These are phyloP conservation scores for Vicugna pacos DNA, from an alignment of 2,113 vertebrate species.

Conservation along the genomic window DNA sequence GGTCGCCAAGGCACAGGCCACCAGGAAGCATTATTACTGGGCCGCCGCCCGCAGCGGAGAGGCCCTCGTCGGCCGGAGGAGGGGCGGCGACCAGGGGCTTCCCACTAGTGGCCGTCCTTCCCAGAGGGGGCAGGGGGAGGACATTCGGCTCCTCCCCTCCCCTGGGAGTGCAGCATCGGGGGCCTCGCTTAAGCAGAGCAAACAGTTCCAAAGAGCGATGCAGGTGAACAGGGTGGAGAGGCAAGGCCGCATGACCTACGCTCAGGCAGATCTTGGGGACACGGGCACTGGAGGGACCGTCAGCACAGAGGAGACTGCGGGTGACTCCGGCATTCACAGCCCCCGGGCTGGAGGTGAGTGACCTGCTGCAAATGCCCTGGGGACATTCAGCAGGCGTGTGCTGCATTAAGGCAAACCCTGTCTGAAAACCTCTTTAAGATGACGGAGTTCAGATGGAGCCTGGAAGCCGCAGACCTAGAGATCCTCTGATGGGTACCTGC, in stretches of 20 bases:
- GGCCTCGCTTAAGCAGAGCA: background rate
- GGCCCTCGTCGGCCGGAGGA: rapidly evolving
- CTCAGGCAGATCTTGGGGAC: background rate
- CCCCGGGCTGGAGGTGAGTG: background rate
- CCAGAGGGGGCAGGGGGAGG: rapidly evolving
- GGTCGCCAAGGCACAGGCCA: background rate
- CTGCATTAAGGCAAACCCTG: background rate
- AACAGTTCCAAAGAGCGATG: rapidly evolving
- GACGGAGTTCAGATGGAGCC: background rate
- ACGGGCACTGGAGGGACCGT: background rate
- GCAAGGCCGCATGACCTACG: rapidly evolving
- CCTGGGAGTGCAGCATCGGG: no score
- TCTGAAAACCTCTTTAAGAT: background rate
- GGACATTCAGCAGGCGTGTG: background rate
- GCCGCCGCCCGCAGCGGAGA: rapidly evolving
- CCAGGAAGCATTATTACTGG: rapidly evolving
- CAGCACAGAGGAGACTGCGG: background rate
- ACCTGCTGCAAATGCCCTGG: background rate
- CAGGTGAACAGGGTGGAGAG: rapidly evolving
- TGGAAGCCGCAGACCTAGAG: background rate
- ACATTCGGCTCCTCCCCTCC: rapidly evolving
- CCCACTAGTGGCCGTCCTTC: rapidly evolving
- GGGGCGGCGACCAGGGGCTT: rapidly evolving
- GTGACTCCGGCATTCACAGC: background rate
- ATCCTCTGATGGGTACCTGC: rapidly evolving